Evolutionary conservation across 2,888 invertebrate genomes (phyloP).

Genomic region (Papilio demoleus): DNA sequence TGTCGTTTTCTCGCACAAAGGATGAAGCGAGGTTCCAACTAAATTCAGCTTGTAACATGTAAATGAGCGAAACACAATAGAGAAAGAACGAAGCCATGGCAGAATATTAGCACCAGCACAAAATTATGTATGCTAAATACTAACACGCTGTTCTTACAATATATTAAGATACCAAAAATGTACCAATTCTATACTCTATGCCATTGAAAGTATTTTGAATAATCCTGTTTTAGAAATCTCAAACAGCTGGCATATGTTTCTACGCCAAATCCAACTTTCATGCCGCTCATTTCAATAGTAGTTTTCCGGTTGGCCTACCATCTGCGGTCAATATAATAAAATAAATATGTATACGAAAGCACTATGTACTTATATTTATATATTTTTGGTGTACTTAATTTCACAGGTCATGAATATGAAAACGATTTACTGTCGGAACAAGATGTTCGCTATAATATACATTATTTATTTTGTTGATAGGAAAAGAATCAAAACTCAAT

Average conservation of each 20-base stretch:
- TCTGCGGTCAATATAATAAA: background rate
- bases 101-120: constrained; percentile 9
- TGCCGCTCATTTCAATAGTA: background rate
- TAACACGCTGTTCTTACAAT: background rate
- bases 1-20: constrained; percentile 4
- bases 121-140: constrained; percentile 19
- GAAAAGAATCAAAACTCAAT: no score
- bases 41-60: constrained; percentile 19
- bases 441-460: no score
- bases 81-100: constrained; percentile 10
- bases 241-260: background rate
- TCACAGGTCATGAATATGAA: no score
- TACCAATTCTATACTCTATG: background rate
- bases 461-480: no score
- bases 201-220: background rate
- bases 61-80: constrained; percentile 14
- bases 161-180: background rate
- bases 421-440: no score
- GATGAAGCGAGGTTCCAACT: constrained; percentile 13
- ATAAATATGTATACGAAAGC: background rate
- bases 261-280: background rate
- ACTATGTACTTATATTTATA: no score
- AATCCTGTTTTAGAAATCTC: background rate
- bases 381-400: no score
- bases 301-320: background rate